Base-by-base conservation (phyloP, 1,140 invertebrate genomes). In the Scaptomyza graminum region DNA sequence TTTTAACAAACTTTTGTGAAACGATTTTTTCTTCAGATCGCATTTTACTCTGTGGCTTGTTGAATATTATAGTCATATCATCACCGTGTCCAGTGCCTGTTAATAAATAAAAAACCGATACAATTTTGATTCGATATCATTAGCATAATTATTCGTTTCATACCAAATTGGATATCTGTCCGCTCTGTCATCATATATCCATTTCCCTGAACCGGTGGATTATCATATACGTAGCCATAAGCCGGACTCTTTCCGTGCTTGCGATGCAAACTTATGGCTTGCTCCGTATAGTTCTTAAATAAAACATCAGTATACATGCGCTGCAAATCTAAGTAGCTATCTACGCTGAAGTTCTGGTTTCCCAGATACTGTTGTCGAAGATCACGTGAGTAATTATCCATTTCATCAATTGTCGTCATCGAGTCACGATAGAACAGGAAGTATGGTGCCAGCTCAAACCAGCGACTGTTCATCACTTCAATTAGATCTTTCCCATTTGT, bases 31-130 rank as follows among this genome's bases (percentile, higher is more conserved):
- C 77, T 18, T 77, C 74, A 0, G 46, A 5, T 1, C 77, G 55
- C 7, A 74, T 31, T 31, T 31, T 7, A 31, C 28, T 31, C 6
- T 31, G 49, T n/a, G 34, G 16, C 15, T 37, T 37, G 0, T 70
- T 7, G 77, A 18, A 44, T 47, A 69, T 47, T 69, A 69, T 31
- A 6, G 3, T 51, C 52, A 22, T 70, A 51, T 83, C 80, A n/a
- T 83, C 80, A 12, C 60, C 71, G 64, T 83, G 80, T 4, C 77
- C 47, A 47, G 77, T 73, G 7, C 80, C 80, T 80, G 2, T 31
- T n/a, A 46, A 16, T 2, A 22, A n/a, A 31, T 25, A n/a, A 43
- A 5, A 69, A 28, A 13, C 12, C 22, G 9, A 25, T n/a, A 9
- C 51, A 0, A 9, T 16, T 5, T 54, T 5, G 12, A 31, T 31